Percentiles rank a stretch among this genome's conserved stretches.
phyloP scores from a whole-genome alignment of 2,797 vertebrate genomes.

The Ibycter americanus region DNA sequence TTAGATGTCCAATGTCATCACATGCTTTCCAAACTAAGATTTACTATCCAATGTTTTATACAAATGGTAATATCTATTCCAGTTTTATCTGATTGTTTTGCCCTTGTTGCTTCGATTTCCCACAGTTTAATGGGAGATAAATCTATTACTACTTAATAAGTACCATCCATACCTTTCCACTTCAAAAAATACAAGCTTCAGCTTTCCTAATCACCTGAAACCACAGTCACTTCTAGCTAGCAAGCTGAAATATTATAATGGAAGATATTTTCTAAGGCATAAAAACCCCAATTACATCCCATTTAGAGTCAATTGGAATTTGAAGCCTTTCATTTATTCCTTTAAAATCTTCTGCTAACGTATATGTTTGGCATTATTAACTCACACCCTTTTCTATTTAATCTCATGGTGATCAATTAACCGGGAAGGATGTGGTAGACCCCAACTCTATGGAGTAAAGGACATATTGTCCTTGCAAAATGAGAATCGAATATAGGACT shows the following conservation, averaged over 20 bases:
- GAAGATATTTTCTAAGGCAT: background rate
- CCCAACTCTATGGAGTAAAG: background rate
- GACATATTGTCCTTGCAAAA: background rate
- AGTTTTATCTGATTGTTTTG: background rate
- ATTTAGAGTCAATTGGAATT: constrained; percentile 1
- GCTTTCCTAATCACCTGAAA: constrained; percentile 15
- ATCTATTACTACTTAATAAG: background rate
- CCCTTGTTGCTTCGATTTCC: background rate
- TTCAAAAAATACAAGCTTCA: background rate
- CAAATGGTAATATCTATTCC: background rate
- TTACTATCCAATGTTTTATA: background rate
- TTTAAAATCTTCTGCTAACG: background rate
- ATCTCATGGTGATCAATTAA: background rate
- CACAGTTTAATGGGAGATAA: background rate
- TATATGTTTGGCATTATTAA: constrained; percentile 18
- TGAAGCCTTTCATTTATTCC: background rate
- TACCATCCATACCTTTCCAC: background rate
- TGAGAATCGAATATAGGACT: background rate
- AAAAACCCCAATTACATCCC: background rate
- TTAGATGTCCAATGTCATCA: background rate
- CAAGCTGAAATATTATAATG: background rate
- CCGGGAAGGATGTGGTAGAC: background rate
- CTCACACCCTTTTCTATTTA: background rate
- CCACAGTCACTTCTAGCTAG: background rate
- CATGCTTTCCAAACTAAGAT: background rate